These are phyloP conservation scores for Sphaeridia pumilis DNA, from an alignment of 2,888 invertebrate genomes.

Conservation along the genomic window DNA sequence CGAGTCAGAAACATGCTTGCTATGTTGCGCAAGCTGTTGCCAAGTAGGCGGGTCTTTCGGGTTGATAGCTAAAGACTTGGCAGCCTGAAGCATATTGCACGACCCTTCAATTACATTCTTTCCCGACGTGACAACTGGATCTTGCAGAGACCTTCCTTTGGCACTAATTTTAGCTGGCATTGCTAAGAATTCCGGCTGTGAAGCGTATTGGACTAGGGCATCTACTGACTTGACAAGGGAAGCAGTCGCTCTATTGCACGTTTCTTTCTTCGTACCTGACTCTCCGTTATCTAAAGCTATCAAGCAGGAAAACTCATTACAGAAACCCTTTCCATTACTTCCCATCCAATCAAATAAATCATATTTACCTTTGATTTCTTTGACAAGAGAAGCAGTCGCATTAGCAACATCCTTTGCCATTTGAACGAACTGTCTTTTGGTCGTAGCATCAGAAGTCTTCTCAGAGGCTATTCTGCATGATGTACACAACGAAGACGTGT, in stretches of 20 bases:
- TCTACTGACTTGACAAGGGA: conserved; percentile 85
- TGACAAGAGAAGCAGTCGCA: conserved; percentile 85
- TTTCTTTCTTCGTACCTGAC: conserved; percentile 58
- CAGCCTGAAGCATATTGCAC: conserved; percentile 78
- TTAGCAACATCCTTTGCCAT: conserved; percentile 95
- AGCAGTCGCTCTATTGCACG: conserved; percentile 63
- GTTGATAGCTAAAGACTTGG: conserved; percentile 73
- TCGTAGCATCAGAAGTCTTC: conserved; percentile 76
- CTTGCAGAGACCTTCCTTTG: conserved; percentile 70
- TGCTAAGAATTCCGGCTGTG: conserved; percentile 83
- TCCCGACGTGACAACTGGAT: conserved; percentile 76
- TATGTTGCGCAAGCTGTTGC: conserved; percentile 86
- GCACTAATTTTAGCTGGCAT: conserved; percentile 82
- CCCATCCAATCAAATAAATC: neutral
- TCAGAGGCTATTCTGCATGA: conserved; percentile 87
- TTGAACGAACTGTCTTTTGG: conserved; percentile 93
- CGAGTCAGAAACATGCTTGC: conserved; percentile 89
- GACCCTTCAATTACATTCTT: conserved; percentile 68
- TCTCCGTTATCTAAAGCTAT: conserved; percentile 63
- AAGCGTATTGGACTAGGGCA: conserved; percentile 81
- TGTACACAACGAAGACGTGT: conserved; percentile 90
- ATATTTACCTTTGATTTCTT: conserved; percentile 81
- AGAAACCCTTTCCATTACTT: neutral
- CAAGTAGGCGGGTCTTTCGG: conserved; percentile 87
- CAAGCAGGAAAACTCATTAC: conserved; percentile 7